Base-by-base conservation (phyloP, 2,797 vertebrate genomes). In the Anguilla marmorata region DNA sequence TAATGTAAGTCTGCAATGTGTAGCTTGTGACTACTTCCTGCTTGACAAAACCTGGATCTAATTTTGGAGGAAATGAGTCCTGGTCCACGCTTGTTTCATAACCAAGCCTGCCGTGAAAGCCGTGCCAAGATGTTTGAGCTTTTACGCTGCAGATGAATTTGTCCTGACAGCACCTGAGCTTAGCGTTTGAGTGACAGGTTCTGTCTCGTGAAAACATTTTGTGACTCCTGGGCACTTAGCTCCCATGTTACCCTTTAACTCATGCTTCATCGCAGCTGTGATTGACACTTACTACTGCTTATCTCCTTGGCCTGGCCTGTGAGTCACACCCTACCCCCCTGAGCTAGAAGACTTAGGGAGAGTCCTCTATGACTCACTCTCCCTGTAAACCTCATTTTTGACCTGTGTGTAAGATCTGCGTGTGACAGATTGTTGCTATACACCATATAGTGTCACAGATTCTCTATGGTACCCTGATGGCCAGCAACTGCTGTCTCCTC, bases 401-500 rank as follows among this genome's bases (percentile, higher is more conserved):
- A 79, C 74, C 74, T 4, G 3, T 79, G 30, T 79, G 74, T 45
- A 41, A 79, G 14, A 45, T 79, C 12, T 33, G 74, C 0, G 74
- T 45, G 3, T 41, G 74, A 41, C 74, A 41, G 72, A 74, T 19
- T 72, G 24, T 12, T 72, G 16, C 16, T 66, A n/a, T 66, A 30
- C 69, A 74, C 0, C 12, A 11, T 33, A 12, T 74, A 74, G 5
- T 66, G 63, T 74, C 27, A 74, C 69, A 33, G 69, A 74, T 74
- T 74, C 30, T 74, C 69, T 33, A 74, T 74, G 33, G 69, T 66
- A 66, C 63, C n/a, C 63, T 66, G 24, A 66, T 66, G 63, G n/a
- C 24, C 63, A 66, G 63, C 12, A 66, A 24, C 24, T 66, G 21
- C 24, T n/a, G 63, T 66, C 7, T 24, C 27, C 6, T 66, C n/a